These are phyloP conservation scores for Fissipunctia ypsillon DNA, from an alignment of 2,888 invertebrate species.

Conservation along the genomic window DNA sequence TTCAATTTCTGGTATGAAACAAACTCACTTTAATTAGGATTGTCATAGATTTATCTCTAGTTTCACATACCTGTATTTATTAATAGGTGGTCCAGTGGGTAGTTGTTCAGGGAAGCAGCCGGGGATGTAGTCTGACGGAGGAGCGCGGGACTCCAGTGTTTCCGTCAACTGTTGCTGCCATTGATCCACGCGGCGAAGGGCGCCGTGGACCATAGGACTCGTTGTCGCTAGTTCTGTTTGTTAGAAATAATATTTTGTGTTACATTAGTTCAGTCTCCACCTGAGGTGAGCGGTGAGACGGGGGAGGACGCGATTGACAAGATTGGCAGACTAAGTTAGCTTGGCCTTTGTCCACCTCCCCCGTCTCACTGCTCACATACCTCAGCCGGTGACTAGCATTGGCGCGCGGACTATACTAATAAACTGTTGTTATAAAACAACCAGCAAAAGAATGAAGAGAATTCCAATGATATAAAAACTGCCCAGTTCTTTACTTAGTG, in stretches of 20 bases:
- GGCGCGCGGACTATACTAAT: too few relatives aligned
- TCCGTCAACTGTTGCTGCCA: conserved; percentile 97
- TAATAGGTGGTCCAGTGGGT: conserved; percentile 95
- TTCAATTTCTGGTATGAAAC: too few relatives aligned
- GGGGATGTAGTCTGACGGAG: conserved; percentile 96
- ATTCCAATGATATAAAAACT: not conserved
- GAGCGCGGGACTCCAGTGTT: conserved; percentile 94
- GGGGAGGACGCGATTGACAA: too few relatives aligned
- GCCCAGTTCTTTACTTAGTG: not conserved
- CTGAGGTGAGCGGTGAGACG: too few relatives aligned
- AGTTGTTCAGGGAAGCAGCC: conserved; percentile 96
- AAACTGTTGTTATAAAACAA: not conserved
- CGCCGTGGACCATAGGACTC: conserved; percentile 97
- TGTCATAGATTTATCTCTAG: not conserved
- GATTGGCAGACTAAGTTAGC: too few relatives aligned
- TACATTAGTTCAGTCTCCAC: too few relatives aligned
- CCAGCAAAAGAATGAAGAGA: not conserved
- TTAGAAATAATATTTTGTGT: not conserved
- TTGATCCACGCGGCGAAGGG: conserved; percentile 95
- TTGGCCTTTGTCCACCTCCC: too few relatives aligned
- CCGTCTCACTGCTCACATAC: too few relatives aligned
- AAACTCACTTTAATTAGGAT: too few relatives aligned
- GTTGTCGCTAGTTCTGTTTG: conserved; percentile 96
- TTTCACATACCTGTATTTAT: conserved; percentile 94
- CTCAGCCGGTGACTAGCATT: too few relatives aligned